Evolutionary conservation across 2,797 vertebrate species (phyloP).

Genomic region (Tauraco hartlaubi): DNA sequence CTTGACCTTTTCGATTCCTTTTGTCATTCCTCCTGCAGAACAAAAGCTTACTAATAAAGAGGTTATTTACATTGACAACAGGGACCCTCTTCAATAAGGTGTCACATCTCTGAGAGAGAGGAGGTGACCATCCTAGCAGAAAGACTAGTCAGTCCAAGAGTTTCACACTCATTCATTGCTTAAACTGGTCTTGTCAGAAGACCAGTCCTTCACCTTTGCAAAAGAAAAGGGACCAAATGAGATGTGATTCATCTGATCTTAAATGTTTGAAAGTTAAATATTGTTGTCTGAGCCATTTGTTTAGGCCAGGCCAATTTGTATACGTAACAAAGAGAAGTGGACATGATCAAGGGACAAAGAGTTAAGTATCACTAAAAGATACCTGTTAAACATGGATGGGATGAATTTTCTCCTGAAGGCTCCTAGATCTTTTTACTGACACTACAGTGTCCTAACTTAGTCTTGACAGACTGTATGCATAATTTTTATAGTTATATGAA

Average conservation of each 20-base stretch:
- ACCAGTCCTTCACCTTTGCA: background rate
- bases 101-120: accelerated
- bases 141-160: background rate
- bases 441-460: background rate
- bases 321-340: background rate
- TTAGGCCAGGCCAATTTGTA: accelerated
- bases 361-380: background rate
- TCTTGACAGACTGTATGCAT: background rate
- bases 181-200: background rate
- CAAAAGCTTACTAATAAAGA: background rate
- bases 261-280: background rate
- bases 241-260: background rate
- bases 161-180: background rate
- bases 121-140: background rate
- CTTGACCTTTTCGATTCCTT: background rate
- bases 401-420: background rate
- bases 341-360: background rate
- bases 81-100: background rate
- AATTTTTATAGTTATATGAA: background rate
- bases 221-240: background rate
- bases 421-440: background rate
- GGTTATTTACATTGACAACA: background rate
- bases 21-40: background rate
- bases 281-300: background rate
- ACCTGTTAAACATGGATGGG: background rate